These are phyloP conservation scores for Ovis canadensis DNA, from an alignment of 2,113 vertebrate genomes.

Conservation along the genomic window DNA sequence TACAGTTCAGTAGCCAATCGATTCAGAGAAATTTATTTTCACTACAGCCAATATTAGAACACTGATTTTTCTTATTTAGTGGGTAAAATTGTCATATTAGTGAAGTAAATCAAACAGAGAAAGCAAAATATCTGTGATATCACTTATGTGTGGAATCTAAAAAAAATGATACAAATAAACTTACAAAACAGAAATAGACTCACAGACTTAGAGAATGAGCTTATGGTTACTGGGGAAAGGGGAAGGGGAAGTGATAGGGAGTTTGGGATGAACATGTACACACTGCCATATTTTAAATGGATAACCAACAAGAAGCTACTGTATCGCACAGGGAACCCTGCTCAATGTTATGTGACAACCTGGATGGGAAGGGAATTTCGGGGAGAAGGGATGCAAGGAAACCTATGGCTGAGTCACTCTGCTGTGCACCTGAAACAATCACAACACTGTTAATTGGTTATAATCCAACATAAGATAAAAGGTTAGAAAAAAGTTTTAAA, in stretches of 20 bases:
- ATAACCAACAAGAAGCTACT: neutral
- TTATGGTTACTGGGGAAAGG: neutral
- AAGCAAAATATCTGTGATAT: neutral
- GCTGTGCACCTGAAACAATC: neutral
- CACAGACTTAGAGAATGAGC: neutral
- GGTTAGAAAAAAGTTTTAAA: neutral
- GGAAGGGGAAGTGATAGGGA: neutral
- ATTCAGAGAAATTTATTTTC: conserved; percentile 17
- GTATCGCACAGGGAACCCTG: neutral
- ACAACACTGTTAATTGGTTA: neutral
- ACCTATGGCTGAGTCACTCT: neutral
- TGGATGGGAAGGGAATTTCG: neutral
- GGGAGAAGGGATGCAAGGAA: neutral
- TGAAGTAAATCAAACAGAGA: neutral
- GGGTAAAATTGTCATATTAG: neutral
- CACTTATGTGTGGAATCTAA: neutral
- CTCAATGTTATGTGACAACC: neutral
- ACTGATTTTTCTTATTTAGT: conserved; percentile 23
- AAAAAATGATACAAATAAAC: neutral
- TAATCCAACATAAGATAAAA: neutral
- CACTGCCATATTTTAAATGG: neutral
- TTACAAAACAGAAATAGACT: neutral
- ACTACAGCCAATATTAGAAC: neutral
- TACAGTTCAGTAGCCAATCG: neutral
- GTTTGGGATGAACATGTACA: neutral